These are phyloP conservation scores for Pachydiplax longipennis DNA, from an alignment of 2,888 invertebrate genomes.

Conservation along the genomic window DNA sequence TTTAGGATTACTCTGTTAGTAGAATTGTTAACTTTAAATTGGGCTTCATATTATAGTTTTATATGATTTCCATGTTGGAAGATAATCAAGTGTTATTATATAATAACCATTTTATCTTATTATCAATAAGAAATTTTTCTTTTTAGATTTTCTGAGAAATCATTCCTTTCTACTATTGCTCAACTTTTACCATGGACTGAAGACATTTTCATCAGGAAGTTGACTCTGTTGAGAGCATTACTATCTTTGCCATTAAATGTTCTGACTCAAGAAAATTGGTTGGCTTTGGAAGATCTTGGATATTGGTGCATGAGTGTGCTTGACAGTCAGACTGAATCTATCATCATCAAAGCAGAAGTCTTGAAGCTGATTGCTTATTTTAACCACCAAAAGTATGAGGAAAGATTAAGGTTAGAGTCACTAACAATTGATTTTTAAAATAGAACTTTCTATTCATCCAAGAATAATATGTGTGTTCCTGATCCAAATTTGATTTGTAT, in stretches of 20 bases:
- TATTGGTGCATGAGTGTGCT: constrained; percentile 42
- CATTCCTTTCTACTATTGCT: background rate
- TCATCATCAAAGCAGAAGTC: constrained; percentile 50
- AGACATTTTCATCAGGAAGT: background rate
- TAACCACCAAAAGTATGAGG: background rate
- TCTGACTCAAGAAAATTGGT: background rate
- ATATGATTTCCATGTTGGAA: background rate
- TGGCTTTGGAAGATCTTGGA: background rate
- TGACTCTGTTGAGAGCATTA: constrained; percentile 17
- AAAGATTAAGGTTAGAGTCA: background rate
- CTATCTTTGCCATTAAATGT: background rate
- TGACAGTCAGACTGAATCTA: background rate
- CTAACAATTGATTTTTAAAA: too few species aligned
- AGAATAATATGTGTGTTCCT: too few species aligned
- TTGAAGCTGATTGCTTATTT: constrained; percentile 51
- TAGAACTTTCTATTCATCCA: too few species aligned
- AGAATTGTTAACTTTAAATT: background rate
- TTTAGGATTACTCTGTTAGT: background rate
- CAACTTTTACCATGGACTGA: background rate
- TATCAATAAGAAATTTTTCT: background rate
- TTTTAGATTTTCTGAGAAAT: background rate
- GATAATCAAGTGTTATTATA: background rate
- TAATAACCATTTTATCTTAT: too few species aligned
- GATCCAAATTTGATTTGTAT: background rate
- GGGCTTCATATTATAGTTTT: background rate